phyloP scores from a whole-genome alignment of 2,888 invertebrate species.

The Drosophila nr. perissopoda region DNA sequence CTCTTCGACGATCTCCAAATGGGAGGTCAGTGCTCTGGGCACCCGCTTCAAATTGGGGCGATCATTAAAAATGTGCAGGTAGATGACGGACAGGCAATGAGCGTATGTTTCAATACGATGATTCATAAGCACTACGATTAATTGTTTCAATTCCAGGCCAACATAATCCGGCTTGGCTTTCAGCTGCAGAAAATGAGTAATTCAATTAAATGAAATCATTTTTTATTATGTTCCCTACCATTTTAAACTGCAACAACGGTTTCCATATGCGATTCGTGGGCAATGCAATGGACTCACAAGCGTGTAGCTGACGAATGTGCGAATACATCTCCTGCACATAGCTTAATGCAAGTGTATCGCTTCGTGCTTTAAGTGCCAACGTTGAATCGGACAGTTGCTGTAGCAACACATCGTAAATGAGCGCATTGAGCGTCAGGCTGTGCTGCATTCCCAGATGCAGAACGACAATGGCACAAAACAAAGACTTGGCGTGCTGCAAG shows the following conservation, averaged over 20 bases:
- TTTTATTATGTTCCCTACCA: slow-evolving; percentile 23
- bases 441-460: slow-evolving; percentile 34
- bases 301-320: slow-evolving; percentile 43
- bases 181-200: slow-evolving; percentile 20
- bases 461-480: slow-evolving; percentile 49
- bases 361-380: not conserved
- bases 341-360: not conserved
- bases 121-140: slow-evolving; percentile 44
- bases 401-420: slow-evolving; percentile 42
- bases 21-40: slow-evolving; percentile 20
- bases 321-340: slow-evolving; percentile 50
- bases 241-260: slow-evolving; percentile 45
- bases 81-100: slow-evolving; percentile 45
- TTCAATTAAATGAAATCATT: not conserved
- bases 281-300: slow-evolving; percentile 9
- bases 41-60: slow-evolving; percentile 1
- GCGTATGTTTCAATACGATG: slow-evolving; percentile 40
- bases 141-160: slow-evolving; percentile 22
- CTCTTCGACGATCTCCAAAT: slow-evolving; percentile 35
- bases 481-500: slow-evolving; percentile 31
- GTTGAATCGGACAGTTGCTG: slow-evolving; percentile 13
- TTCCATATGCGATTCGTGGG: slow-evolving; percentile 64
- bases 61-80: slow-evolving; percentile 44
- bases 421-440: slow-evolving; percentile 18
- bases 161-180: slow-evolving; percentile 12